Percentiles rank a stretch among this genome's conserved stretches.
Conservation (phyloP, 2,888 invertebrate species). For the Teleogryllus oceanicus region DNA sequence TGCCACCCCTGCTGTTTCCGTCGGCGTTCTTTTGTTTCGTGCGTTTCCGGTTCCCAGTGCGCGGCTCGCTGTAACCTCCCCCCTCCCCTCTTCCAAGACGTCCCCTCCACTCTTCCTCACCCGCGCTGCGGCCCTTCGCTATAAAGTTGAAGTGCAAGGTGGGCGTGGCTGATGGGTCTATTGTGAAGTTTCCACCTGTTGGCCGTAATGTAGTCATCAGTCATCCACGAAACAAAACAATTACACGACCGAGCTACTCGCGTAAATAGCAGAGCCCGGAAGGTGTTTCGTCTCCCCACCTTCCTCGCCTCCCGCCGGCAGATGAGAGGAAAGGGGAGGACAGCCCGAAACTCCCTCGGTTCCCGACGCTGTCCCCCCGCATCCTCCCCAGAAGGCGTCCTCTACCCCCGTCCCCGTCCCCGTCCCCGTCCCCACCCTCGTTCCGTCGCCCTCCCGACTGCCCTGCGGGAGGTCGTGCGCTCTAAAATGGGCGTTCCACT, state of each 20-base stretch:
- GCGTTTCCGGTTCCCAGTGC: slow-evolving; percentile 9
- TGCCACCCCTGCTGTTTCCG: background rate
- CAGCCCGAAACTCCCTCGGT: too few species aligned
- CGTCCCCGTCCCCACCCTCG: too few species aligned
- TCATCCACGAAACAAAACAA: slow-evolving; percentile 24
- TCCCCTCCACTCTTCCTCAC: background rate
- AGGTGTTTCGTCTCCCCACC: background rate
- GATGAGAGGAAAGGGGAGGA: too few species aligned
- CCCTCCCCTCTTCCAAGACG: background rate
- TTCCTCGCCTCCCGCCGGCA: background rate
- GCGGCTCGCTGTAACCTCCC: background rate
- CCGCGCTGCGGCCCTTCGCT: too few species aligned
- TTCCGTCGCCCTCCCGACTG: too few species aligned
- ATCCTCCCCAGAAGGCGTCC: too few species aligned
- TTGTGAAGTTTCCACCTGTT: slow-evolving; percentile 18
- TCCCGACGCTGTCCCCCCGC: too few species aligned
- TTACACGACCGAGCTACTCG: slow-evolving; percentile 21
- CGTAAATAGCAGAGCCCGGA: too few species aligned
- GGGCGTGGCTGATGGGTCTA: background rate
- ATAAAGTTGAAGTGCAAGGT: background rate
- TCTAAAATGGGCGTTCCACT: background rate
- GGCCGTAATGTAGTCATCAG: slow-evolving; percentile 20
- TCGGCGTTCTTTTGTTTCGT: background rate
- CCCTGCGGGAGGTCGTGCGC: background rate
- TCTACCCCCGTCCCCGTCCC: too few species aligned